These are phyloP conservation scores for Porphyrio hochstetteri DNA, from an alignment of 2,113 vertebrate species.

Conservation along the genomic window DNA sequence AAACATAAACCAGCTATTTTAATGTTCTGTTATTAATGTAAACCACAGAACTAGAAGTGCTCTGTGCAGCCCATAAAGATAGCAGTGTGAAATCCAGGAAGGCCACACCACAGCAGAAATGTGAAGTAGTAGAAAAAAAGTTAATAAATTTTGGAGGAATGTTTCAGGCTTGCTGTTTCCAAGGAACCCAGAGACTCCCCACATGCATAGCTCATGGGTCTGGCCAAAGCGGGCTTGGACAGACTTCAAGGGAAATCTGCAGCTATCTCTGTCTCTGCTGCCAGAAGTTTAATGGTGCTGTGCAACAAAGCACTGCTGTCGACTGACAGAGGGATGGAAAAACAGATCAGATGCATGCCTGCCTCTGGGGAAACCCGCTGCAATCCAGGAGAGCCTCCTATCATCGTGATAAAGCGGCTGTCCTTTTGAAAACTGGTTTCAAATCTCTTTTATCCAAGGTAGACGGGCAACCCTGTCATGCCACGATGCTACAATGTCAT, in stretches of 20 bases:
- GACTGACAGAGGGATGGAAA: conserved; percentile 20
- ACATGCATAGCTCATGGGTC: not conserved
- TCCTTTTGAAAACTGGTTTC: not conserved
- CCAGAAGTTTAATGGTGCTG: conserved; percentile 9
- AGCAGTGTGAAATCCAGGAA: not conserved
- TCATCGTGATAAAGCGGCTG: not conserved
- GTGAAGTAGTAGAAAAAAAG: conserved; percentile 5
- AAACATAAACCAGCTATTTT: conserved; percentile 36
- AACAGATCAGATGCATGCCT: not conserved
- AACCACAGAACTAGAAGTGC: not conserved
- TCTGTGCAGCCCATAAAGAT: conserved; percentile 7
- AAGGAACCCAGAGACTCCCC: conserved; percentile 5
- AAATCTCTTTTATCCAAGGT: not conserved
- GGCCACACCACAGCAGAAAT: not conserved
- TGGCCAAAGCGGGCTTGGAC: conserved; percentile 31
- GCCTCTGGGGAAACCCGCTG: not conserved
- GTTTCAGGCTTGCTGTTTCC: conserved; percentile 16
- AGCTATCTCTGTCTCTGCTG: conserved; percentile 2
- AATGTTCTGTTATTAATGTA: conserved; percentile 6
- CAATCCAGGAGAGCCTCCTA: not conserved
- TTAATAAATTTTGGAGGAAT: conserved; percentile 35
- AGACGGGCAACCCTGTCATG: not conserved
- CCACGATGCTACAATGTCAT: not conserved
- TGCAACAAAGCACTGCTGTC: conserved; percentile 17
- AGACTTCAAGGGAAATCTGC: conserved; percentile 64